Base-by-base conservation (phyloP, 2,113 vertebrate species). In the Mormyrus iriodes region DNA sequence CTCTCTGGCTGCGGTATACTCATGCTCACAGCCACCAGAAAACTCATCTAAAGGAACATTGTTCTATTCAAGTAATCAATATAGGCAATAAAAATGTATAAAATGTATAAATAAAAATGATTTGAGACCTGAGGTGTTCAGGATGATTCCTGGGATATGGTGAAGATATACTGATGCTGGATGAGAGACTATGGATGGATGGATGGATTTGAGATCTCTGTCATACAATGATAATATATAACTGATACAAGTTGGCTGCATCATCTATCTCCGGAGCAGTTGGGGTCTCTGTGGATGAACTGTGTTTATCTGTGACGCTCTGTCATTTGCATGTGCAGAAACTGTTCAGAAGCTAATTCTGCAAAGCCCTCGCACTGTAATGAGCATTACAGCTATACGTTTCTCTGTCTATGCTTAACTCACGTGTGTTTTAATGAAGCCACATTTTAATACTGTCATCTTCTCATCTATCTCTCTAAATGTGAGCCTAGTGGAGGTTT, bases 381-480 rank as follows among this genome's bases (percentile, higher is more conserved):
- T 85, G 48, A 51, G 83, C 44, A 51, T 27, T 51, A 27, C 48
- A 24, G 48, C 42, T 13, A 12, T 39, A 76, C n/a, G 35, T 79
- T 48, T n/a, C 48, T 85, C 44, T 51, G 46, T 85, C 83, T 49
- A 46, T 31, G n/a, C n/a, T 51, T 85, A 85, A 15, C 31, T 79
- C 73, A 79, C 73, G 44, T 0, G 7, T 27, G 83, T 85, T 48
- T 85, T 49, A 48, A 49, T 49, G 83, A 51, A 48, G 21, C n/a
- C 0, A 1, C 24, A 48, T 85, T 85, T 85, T 24, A 19, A 85
- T 46, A 49, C 24, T 49, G 73, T 42, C 73, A 1, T 79, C 73
- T 42, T 79, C 83, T 85, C 27, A 49, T 48, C 44, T 85, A 9
- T 85, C 83, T 85, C 44, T 85, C 44, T 85, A n/a, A 85, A 79